Evolutionary conservation across 2,113 vertebrate genomes (phyloP).

Genomic region (Agapornis roseicollis): DNA sequence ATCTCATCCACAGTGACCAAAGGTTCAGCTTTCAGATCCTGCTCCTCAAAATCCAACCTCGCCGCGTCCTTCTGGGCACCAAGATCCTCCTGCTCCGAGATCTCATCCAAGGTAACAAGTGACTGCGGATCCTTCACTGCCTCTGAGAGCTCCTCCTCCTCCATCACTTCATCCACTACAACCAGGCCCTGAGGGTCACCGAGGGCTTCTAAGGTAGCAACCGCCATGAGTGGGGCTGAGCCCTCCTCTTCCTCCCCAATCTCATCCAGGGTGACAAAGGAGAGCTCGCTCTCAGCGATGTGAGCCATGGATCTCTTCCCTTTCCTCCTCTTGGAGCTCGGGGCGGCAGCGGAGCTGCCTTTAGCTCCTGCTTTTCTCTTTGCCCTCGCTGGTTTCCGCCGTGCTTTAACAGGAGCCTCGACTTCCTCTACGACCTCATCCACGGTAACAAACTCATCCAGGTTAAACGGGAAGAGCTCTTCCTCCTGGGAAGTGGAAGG

Average conservation of each 20-base stretch:
- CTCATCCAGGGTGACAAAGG: conserved; percentile 85
- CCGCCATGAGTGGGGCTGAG: not conserved
- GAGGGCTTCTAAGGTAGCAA: not conserved
- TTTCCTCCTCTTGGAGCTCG: conserved; percentile 62
- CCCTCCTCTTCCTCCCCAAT: conserved; percentile 85
- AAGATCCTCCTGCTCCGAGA: conserved; percentile 76
- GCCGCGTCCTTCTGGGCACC: conserved; percentile 1
- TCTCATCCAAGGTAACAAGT: conserved; percentile 81
- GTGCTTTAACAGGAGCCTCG: not conserved
- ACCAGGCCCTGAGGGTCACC: conserved; percentile 51
- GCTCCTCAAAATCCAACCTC: conserved; percentile 27
- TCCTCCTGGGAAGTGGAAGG: conserved; percentile 47
- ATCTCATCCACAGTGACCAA: conserved; percentile 78
- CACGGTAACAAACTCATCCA: conserved; percentile 89
- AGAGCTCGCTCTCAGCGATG: conserved; percentile 25
- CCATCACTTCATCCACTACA: conserved; percentile 81
- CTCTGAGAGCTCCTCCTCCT: conserved; percentile 76
- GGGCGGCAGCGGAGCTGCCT: not conserved
- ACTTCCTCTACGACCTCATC: conserved; percentile 84
- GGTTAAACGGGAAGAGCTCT: conserved; percentile 78
- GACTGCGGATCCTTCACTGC: conserved; percentile 66
- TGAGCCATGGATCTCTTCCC: not conserved
- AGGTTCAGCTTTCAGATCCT: conserved; percentile 68
- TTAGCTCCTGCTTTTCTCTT: conserved; percentile 69
- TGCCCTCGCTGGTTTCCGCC: conserved; percentile 34